Evolutionary conservation across 2,797 vertebrate genomes (phyloP), one percentile per base, ranked within the genome.

Genomic region (Myripristis jacobus): DNA sequence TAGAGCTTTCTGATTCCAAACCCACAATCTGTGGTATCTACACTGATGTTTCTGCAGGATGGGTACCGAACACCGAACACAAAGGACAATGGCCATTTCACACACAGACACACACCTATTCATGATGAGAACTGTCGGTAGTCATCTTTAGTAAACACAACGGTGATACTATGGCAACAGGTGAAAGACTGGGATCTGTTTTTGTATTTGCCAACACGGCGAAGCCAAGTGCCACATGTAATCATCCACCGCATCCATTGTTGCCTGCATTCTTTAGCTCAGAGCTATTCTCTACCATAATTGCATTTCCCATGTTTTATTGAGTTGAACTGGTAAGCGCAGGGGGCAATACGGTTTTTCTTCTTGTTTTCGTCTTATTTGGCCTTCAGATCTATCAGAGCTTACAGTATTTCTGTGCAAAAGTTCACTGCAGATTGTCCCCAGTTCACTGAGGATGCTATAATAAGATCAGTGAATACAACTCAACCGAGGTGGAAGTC

Each of bases 251-350:
- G 15, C 41, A 74, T 74, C 60, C 48, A 36, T 29, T 47, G 34
- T 72, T 15, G 25, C 44, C 51, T 55, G 41, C 46, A 55, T 73
- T 52, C 53, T 62, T 76, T 62, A 15, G 56, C 15, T 27, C 0
- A 10, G 31, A 73, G 38, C 69, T 41, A 38, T 57, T 80, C 18
- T 62, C 46, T 21, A 0, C 38, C 0, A 18, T 69, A 65, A 70
- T 66, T 77, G 29, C 29, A 38, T 74, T 84, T 85, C 67, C 70
- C 74, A 70, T 0, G 15, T 77, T 72, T 79, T 70, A 84, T 56
- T 74, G 79, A 73, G 59, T 55, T 25, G 13, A 69, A 63, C 36
- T 25, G 27, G 57, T n/a, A 38, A 68, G 55, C 27, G 9, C 19
- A 1, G 54, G 63, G 75, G 54, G 31, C 34, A 36, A 51, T 69